Evolutionary conservation across 2,888 invertebrate genomes (phyloP).

Genomic region (Eucriotettix oculatus): DNA sequence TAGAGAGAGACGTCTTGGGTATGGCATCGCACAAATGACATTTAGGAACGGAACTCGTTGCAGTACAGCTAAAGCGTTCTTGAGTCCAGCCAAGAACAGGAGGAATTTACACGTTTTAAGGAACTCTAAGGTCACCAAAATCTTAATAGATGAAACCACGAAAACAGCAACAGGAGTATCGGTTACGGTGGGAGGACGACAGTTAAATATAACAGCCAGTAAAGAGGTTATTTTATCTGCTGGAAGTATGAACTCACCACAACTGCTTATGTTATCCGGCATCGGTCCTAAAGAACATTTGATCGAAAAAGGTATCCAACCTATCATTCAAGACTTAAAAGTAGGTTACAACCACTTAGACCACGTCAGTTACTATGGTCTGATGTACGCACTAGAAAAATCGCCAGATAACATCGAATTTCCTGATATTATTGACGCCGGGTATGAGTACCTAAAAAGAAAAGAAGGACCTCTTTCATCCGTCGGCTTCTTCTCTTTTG

Average conservation of each 20-base stretch:
- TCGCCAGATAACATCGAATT: background rate
- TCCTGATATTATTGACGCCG: slow-evolving; percentile 11
- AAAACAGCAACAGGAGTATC: slow-evolving; percentile 52
- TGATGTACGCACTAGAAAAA: background rate
- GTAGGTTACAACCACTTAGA: slow-evolving; percentile 27
- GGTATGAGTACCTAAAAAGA: slow-evolving; percentile 26
- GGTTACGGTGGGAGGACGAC: slow-evolving; percentile 34
- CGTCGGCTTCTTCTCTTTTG: slow-evolving; percentile 28
- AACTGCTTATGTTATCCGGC: slow-evolving; percentile 43
- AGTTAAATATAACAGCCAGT: slow-evolving; percentile 21
- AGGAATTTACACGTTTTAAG: slow-evolving; percentile 50
- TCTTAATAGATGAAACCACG: slow-evolving; percentile 44
- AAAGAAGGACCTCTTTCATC: slow-evolving; percentile 29
- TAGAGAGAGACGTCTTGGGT: slow-evolving; percentile 22
- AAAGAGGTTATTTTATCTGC: slow-evolving; percentile 34
- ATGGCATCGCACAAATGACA: slow-evolving; percentile 30
- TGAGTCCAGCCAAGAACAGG: slow-evolving; percentile 40
- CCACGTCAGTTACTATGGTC: slow-evolving; percentile 17
- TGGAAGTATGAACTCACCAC: slow-evolving; percentile 39
- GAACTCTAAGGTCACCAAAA: slow-evolving; percentile 40
- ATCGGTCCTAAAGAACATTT: slow-evolving; percentile 29
- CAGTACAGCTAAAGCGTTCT: slow-evolving; percentile 46
- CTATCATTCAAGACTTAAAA: slow-evolving; percentile 15
- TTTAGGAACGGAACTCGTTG: slow-evolving; percentile 25
- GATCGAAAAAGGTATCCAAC: slow-evolving; percentile 20